These are phyloP conservation scores for Anomalospiza imberbis DNA, from an alignment of 2,797 vertebrate species.

Conservation along the genomic window DNA sequence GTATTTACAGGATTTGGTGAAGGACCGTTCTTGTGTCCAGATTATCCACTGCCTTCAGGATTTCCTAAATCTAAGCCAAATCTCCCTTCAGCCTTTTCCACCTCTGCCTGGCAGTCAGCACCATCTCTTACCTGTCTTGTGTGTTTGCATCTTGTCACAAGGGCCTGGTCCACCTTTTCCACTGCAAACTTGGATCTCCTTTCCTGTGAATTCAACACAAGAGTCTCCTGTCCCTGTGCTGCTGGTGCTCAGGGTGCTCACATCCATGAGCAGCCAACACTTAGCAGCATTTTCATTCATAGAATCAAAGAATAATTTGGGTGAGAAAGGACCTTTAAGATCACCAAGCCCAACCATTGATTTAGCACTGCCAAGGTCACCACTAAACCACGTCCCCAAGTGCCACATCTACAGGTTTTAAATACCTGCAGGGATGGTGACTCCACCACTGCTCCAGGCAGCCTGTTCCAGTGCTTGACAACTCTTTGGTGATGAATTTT, in stretches of 20 bases:
- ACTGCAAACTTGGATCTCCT: not conserved
- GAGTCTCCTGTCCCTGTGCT: not conserved
- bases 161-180: not conserved
- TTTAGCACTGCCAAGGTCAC: not conserved
- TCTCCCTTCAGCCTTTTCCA: not conserved
- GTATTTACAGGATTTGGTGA: not conserved
- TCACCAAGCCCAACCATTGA: not conserved
- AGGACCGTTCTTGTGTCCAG: fast-evolving
- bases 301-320: not conserved
- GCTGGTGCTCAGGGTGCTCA: not conserved
- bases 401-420: not conserved
- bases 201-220: not conserved
- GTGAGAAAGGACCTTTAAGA: not conserved
- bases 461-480: not conserved
- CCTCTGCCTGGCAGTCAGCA: not conserved
- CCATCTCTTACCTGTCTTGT: not conserved
- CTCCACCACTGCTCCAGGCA: not conserved
- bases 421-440: not conserved
- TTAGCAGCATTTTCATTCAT: not conserved
- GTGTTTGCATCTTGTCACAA: not conserved
- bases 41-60: not conserved
- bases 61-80: not conserved
- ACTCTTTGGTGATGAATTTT: not conserved
- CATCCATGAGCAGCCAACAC: not conserved
- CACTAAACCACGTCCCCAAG: not conserved